Evolutionary conservation across 1,140 invertebrate species (phyloP).

Genomic region (Drosophila rhopaloa): DNA sequence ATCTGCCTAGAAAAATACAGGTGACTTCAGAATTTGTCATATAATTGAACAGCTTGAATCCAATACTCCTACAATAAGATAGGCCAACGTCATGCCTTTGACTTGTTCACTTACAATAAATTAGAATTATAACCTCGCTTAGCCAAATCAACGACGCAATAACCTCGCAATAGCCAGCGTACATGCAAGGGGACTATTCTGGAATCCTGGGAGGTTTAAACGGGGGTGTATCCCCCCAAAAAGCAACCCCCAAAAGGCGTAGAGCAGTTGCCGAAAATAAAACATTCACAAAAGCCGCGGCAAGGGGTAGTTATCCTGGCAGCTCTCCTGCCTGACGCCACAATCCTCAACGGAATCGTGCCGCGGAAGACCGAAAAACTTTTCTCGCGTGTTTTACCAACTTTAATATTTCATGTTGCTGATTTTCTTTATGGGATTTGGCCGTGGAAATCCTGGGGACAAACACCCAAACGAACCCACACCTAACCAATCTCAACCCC

Average conservation of each 20-base stretch:
- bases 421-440: slow-evolving; percentile 77
- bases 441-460: slow-evolving; percentile 42
- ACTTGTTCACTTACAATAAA: slow-evolving; percentile 73
- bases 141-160: slow-evolving; percentile 81
- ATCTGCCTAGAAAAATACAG: slow-evolving; percentile 5
- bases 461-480: slow-evolving; percentile 19
- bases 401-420: slow-evolving; percentile 80
- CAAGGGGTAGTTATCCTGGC: slow-evolving; percentile 50
- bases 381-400: slow-evolving; percentile 80
- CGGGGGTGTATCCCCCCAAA: slow-evolving; percentile 3
- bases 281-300: slow-evolving; percentile 27
- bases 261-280: slow-evolving; percentile 49
- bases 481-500: slow-evolving; percentile 2
- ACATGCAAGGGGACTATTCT: slow-evolving; percentile 72
- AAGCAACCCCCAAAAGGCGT: slow-evolving; percentile 59
- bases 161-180: slow-evolving; percentile 59
- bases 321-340: slow-evolving; percentile 29
- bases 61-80: slow-evolving; percentile 10
- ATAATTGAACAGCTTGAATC: slow-evolving; percentile 14
- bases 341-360: slow-evolving; percentile 27
- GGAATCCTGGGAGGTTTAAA: neutral
- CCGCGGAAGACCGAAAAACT: slow-evolving; percentile 58
- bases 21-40: slow-evolving; percentile 26
- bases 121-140: slow-evolving; percentile 78
- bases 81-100: slow-evolving; percentile 38